These are phyloP conservation scores for Cataglyphis cursor DNA, from an alignment of 2,888 invertebrate genomes.

Conservation along the genomic window DNA sequence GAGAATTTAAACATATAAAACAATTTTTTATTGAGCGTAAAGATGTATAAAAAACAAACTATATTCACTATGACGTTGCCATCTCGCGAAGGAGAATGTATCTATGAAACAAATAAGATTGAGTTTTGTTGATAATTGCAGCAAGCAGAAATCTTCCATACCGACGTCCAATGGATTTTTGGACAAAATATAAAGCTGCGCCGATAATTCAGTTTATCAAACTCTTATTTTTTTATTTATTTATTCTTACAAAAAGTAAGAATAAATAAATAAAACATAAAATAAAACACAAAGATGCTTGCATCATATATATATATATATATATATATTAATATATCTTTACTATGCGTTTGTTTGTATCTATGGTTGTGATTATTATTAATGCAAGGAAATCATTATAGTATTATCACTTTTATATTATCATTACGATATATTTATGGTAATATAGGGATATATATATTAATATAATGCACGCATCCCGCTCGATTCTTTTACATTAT, in stretches of 20 bases:
- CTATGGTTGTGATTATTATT: background rate
- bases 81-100: conserved; percentile 55
- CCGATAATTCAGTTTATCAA: conserved; percentile 34
- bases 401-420: conserved; percentile 11
- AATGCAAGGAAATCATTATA: background rate
- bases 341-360: background rate
- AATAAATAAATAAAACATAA: background rate
- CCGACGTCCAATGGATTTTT: conserved; percentile 66
- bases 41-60: conserved; percentile 5
- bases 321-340: background rate
- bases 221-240: background rate
- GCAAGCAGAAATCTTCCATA: conserved; percentile 66
- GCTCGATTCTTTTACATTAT: conserved; percentile 26
- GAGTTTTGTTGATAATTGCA: conserved; percentile 18
- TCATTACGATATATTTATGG: background rate
- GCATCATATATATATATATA: background rate
- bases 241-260: background rate
- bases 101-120: background rate
- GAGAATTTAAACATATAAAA: background rate
- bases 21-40: too few relatives aligned
- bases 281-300: background rate
- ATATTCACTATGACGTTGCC: conserved; percentile 51
- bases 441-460: background rate
- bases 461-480: background rate
- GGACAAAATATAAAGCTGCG: conserved; percentile 44